Evolutionary conservation across 2,113 vertebrate species (phyloP).

Genomic region (Psittacula cyanocephala): DNA sequence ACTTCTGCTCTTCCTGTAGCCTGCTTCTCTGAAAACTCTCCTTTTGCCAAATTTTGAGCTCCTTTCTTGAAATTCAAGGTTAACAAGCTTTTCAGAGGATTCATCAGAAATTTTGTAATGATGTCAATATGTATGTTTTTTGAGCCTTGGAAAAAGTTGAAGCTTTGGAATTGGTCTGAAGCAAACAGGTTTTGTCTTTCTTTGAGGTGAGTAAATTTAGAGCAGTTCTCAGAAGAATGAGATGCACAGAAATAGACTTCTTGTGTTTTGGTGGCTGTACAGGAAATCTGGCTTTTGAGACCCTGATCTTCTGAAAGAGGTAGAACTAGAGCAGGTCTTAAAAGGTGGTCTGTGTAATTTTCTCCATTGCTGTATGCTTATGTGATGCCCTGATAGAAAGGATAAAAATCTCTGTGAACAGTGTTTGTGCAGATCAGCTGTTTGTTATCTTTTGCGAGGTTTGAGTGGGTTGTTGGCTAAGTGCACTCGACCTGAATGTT

Average conservation of each 20-base stretch:
- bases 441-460: neutral
- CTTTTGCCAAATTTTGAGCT: neutral
- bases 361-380: neutral
- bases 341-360: neutral
- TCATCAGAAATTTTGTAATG: neutral
- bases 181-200: neutral
- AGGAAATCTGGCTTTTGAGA: neutral
- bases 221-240: neutral
- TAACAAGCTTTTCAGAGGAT: neutral
- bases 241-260: neutral
- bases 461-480: constrained; percentile 54
- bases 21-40: neutral
- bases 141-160: neutral
- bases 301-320: neutral
- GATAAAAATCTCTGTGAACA: constrained; percentile 27
- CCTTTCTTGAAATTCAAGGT: neutral
- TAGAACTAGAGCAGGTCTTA: neutral
- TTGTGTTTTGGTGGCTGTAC: neutral
- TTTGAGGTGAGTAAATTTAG: neutral
- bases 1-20: neutral
- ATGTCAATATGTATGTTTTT: neutral
- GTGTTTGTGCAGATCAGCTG: constrained; percentile 2
- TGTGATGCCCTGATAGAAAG: neutral
- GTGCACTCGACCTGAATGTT: constrained; percentile 49
- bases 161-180: too few species aligned